These are phyloP conservation scores for Polyommatus icarus DNA, from an alignment of 2,888 invertebrate genomes.

Conservation along the genomic window DNA sequence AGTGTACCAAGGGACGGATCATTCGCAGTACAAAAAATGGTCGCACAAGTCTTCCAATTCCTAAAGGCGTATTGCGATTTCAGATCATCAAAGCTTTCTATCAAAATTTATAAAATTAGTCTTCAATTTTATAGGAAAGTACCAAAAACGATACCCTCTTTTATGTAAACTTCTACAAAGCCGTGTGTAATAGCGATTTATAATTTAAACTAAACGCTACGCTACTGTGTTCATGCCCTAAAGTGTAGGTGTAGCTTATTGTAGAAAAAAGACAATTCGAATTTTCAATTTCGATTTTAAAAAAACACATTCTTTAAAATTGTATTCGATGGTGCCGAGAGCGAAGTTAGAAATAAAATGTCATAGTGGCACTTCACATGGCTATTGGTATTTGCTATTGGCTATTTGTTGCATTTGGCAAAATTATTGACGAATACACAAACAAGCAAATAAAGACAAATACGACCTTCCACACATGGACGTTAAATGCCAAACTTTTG, in stretches of 20 bases:
- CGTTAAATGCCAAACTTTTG: too few relatives aligned
- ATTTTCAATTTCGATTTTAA: conserved; percentile 13
- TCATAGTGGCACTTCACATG: too few relatives aligned
- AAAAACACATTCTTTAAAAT: not conserved
- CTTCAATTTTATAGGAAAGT: conserved; percentile 26
- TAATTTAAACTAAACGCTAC: conserved; percentile 26
- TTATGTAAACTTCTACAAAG: conserved; percentile 24
- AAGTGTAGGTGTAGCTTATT: conserved; percentile 32
- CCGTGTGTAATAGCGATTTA: conserved; percentile 23
- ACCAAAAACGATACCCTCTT: conserved; percentile 9
- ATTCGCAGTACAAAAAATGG: conserved; percentile 36
- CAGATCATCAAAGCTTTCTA: conserved; percentile 28
- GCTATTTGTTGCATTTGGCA: too few relatives aligned
- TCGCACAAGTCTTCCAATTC: conserved; percentile 15
- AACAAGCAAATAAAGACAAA: too few relatives aligned
- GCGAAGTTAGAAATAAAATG: not conserved
- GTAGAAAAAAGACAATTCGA: not conserved
- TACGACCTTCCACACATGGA: too few relatives aligned
- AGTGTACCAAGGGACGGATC: conserved; percentile 70
- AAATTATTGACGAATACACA: too few relatives aligned
- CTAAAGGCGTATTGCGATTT: conserved; percentile 10
- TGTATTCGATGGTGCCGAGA: not conserved
- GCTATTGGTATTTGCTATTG: too few relatives aligned
- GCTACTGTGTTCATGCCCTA: conserved; percentile 34
- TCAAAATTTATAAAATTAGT: conserved; percentile 16